These are phyloP conservation scores for Halcyon senegalensis DNA, from an alignment of 2,113 vertebrate species.

Conservation along the genomic window DNA sequence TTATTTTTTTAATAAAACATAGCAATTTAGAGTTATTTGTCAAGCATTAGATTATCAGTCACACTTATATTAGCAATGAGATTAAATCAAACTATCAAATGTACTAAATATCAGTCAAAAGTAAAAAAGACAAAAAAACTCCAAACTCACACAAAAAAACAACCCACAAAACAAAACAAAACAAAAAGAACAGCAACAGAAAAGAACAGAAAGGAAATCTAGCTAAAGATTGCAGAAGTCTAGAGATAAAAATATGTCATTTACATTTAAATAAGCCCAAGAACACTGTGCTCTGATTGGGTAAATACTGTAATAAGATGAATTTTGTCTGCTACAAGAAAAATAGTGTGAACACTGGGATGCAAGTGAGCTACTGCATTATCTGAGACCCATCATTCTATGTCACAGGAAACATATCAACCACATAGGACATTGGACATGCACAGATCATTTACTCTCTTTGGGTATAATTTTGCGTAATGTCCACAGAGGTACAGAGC, in stretches of 20 bases:
- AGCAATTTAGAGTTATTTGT: background rate
- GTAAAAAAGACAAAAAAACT: background rate
- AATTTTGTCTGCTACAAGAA: background rate
- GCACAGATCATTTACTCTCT: background rate
- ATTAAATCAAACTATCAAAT: background rate
- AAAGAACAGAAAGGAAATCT: background rate
- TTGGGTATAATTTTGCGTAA: background rate
- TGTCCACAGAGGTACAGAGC: fast-evolving
- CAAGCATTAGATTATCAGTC: background rate
- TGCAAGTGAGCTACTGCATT: background rate
- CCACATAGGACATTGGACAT: no score
- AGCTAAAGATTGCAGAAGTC: background rate
- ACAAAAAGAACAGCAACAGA: background rate
- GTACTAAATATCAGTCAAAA: background rate
- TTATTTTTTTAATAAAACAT: background rate
- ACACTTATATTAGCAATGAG: background rate
- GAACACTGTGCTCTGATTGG: background rate
- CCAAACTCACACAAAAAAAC: background rate
- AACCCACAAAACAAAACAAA: background rate
- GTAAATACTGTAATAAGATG: background rate
- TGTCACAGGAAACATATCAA: background rate
- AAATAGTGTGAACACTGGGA: background rate
- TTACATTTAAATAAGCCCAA: constrained; percentile 7
- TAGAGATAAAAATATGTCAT: background rate
- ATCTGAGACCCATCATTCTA: background rate